phyloP scores from a whole-genome alignment of 2,797 vertebrate genomes.

The Aplochiton taeniatus region DNA sequence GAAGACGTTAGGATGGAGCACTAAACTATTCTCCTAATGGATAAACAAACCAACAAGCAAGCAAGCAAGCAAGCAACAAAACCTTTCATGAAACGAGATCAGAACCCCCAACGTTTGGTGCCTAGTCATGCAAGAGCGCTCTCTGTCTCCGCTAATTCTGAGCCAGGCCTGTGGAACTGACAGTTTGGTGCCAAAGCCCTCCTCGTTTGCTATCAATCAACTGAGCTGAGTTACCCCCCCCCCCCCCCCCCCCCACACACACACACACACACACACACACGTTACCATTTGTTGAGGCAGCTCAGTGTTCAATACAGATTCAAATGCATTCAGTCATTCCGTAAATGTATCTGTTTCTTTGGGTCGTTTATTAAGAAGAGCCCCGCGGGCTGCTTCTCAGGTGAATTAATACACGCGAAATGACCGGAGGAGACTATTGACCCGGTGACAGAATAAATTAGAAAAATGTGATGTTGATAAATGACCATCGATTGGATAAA shows the following conservation, averaged over 20 bases:
- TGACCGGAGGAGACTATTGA: slow-evolving; percentile 69
- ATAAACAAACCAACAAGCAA: slow-evolving; percentile 46
- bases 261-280: too few relatives aligned
- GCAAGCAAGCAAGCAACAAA: slow-evolving; percentile 20
- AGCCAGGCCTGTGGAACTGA: slow-evolving; percentile 39
- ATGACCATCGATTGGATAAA: slow-evolving; percentile 62
- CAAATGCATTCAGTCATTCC: slow-evolving; percentile 67
- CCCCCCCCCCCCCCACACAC: slow-evolving; percentile 57
- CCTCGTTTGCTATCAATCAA: slow-evolving; percentile 61
- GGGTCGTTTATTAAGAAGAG: slow-evolving; percentile 58
- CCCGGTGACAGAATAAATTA: slow-evolving; percentile 57
- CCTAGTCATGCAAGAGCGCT: slow-evolving; percentile 37
- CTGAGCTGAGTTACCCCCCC: slow-evolving; percentile 56
- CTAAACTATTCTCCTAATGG: slow-evolving; percentile 41
- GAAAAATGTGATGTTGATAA: slow-evolving; percentile 59
- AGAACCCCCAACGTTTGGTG: slow-evolving; percentile 39
- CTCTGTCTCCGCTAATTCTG: slow-evolving; percentile 47
- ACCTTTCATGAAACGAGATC: slow-evolving; percentile 25
- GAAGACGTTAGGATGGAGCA: slow-evolving; percentile 41
- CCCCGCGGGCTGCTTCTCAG: slow-evolving; percentile 54
- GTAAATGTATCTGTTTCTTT: slow-evolving; percentile 67
- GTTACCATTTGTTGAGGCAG: slow-evolving; percentile 49
- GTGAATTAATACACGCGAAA: slow-evolving; percentile 65
- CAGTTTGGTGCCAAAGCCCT: slow-evolving; percentile 45
- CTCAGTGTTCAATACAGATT: slow-evolving; percentile 54